Evolutionary conservation across 2,113 vertebrate species (phyloP).

Genomic region (Crypturellus undulatus): DNA sequence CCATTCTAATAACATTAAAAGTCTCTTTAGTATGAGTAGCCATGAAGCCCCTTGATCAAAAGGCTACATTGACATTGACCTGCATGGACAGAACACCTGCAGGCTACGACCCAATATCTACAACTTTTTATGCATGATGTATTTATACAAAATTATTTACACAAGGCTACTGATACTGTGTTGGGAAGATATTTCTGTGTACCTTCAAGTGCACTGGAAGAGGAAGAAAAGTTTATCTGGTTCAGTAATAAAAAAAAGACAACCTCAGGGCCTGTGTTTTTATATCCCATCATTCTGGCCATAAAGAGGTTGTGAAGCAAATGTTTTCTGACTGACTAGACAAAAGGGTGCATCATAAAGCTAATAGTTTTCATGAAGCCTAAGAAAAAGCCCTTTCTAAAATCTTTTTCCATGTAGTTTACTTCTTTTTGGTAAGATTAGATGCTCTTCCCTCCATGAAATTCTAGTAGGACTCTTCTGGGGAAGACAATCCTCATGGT

Average conservation of each 20-base stretch:
- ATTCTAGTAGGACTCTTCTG: not conserved
- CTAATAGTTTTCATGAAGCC: not conserved
- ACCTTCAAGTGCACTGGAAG: not conserved
- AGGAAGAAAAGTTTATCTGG: not conserved
- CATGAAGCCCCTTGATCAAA: not conserved
- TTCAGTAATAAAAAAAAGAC: not conserved
- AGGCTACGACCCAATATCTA: not conserved
- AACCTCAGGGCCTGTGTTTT: not conserved
- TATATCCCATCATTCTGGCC: not conserved
- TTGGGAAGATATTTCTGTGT: not conserved
- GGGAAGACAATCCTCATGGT: not conserved
- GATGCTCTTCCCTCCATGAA: not conserved
- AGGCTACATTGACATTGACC: not conserved
- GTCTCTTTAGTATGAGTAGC: not conserved
- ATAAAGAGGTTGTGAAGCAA: not conserved
- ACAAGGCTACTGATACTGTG: not conserved
- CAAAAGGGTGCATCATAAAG: not conserved
- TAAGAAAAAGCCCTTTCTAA: not conserved
- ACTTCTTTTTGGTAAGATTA: not conserved
- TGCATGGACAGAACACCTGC: not conserved
- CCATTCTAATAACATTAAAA: not conserved
- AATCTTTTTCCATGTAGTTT: not conserved
- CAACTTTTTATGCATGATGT: not conserved
- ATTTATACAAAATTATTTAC: rapidly evolving
- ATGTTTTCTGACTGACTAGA: not conserved